These are phyloP conservation scores for Actinernus sp. DNA, from an alignment of 92 coral and sea anemone genomes.

Conservation along the genomic window DNA sequence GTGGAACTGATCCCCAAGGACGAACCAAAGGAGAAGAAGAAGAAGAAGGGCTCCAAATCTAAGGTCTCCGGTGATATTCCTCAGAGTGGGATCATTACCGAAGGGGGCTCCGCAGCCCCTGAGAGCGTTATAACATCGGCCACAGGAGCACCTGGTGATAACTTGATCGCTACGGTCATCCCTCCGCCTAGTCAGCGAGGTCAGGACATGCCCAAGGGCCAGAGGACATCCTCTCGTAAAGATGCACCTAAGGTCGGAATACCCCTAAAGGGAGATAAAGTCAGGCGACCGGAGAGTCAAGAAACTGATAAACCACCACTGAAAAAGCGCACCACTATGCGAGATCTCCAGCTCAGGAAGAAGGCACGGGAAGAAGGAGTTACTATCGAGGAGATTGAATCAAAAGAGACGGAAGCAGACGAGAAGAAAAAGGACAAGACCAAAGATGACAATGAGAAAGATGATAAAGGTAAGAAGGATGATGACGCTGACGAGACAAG, in stretches of 20 bases:
- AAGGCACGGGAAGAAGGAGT: conserved; percentile 84
- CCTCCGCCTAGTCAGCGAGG: conserved; percentile 61
- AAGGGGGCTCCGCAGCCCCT: conserved; percentile 55
- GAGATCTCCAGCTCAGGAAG: conserved; percentile 76
- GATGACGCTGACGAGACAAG: conserved; percentile 81
- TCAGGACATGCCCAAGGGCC: conserved; percentile 44
- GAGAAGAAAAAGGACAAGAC: conserved; percentile 55
- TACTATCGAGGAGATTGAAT: conserved; percentile 75
- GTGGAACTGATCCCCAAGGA: conserved; percentile 77
- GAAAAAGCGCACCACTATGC: conserved; percentile 68
- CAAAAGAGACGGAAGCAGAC: conserved; percentile 66
- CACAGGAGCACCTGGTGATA: conserved; percentile 45
- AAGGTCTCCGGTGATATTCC: conserved; percentile 72
- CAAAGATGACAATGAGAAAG: conserved; percentile 59
- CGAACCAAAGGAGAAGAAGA: conserved; percentile 74
- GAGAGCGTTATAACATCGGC: conserved; percentile 12
- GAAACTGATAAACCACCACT: conserved; percentile 64
- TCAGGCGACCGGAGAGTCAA: conserved; percentile 60
- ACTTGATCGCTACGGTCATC: conserved; percentile 58
- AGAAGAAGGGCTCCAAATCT: conserved; percentile 35
- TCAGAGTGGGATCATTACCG: conserved; percentile 75
- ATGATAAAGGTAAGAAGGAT: conserved; percentile 57
- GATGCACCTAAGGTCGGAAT: conserved; percentile 62
- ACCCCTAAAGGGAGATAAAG: conserved; percentile 44
- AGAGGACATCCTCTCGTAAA: conserved; percentile 54